Percentiles rank a stretch among this genome's conserved stretches.
Evolutionary conservation across 2,797 vertebrate species (phyloP).

Genomic region (Graptemys geographica): DNA sequence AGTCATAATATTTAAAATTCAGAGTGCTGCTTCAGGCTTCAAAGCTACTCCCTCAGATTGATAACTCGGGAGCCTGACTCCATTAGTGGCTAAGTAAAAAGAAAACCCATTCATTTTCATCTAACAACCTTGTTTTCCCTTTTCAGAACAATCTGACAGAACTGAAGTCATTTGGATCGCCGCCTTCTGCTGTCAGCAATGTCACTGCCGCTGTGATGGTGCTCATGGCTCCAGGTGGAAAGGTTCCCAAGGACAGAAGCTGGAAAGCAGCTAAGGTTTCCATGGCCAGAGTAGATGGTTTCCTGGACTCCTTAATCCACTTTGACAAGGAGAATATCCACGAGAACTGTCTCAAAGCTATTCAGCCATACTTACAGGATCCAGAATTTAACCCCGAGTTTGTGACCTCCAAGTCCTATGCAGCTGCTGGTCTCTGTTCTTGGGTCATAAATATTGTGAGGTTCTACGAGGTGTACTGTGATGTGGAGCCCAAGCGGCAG

Average conservation of each 20-base stretch:
- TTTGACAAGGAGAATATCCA: constrained; percentile 97
- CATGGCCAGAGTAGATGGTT: constrained; percentile 93
- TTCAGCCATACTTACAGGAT: constrained; percentile 92
- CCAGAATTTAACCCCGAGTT: constrained; percentile 91
- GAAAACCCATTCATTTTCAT: constrained; percentile 51
- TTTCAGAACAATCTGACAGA: constrained; percentile 94
- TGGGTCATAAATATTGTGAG: constrained; percentile 95
- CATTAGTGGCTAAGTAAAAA: constrained; percentile 47
- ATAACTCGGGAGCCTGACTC: constrained; percentile 47
- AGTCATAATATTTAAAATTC: constrained; percentile 72
- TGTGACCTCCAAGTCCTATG: constrained; percentile 89
- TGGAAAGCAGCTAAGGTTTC: constrained; percentile 93
- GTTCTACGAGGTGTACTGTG: constrained; percentile 92
- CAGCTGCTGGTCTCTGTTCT: constrained; percentile 94
- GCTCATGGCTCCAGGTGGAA: constrained; percentile 87
- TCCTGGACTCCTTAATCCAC: constrained; percentile 90
- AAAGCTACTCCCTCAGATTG: constrained; percentile 45
- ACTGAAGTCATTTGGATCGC: constrained; percentile 93
- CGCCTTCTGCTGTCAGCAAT: constrained; percentile 91
- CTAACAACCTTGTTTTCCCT: constrained; percentile 61
- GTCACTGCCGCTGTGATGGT: constrained; percentile 95
- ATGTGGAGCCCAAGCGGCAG: constrained; percentile 95
- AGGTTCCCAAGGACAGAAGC: constrained; percentile 93
- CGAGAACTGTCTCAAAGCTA: constrained; percentile 91
- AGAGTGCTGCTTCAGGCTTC: constrained; percentile 36